Percentiles rank a stretch among this genome's conserved stretches.
phyloP scores from a whole-genome alignment of 2,113 vertebrate species.

The Gavialis gangeticus region DNA sequence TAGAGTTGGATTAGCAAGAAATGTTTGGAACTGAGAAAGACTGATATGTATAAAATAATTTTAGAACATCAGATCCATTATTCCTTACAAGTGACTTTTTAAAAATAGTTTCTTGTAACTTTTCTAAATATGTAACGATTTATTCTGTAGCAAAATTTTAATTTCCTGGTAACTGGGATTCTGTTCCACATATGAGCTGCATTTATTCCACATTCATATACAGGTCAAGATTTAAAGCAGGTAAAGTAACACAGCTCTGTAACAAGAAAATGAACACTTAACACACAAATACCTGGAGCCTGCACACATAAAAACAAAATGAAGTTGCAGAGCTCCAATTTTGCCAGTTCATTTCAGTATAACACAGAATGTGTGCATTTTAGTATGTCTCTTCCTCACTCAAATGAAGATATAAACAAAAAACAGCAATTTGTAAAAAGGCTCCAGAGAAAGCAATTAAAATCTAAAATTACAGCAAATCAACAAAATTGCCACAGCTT shows the following conservation, averaged over 20 bases:
- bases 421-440: background rate
- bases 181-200: background rate
- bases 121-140: background rate
- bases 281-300: background rate
- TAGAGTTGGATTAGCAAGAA: background rate
- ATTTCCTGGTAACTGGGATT: background rate
- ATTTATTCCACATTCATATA: background rate
- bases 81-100: background rate
- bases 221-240: background rate
- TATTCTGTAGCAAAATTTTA: background rate
- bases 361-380: background rate
- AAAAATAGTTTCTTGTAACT: background rate
- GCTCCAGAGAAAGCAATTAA: background rate
- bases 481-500: conserved; percentile 20
- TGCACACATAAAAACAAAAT: background rate
- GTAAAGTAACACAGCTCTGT: background rate
- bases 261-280: background rate
- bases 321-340: background rate
- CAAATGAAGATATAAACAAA: conserved; percentile 14
- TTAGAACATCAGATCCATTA: background rate
- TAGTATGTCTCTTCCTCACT: background rate
- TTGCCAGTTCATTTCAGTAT: background rate
- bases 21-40: background rate
- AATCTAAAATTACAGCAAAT: conserved; percentile 48
- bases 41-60: background rate